These are phyloP conservation scores for Festucalex cinctus DNA, from an alignment of 2,113 vertebrate genomes.

Conservation along the genomic window DNA sequence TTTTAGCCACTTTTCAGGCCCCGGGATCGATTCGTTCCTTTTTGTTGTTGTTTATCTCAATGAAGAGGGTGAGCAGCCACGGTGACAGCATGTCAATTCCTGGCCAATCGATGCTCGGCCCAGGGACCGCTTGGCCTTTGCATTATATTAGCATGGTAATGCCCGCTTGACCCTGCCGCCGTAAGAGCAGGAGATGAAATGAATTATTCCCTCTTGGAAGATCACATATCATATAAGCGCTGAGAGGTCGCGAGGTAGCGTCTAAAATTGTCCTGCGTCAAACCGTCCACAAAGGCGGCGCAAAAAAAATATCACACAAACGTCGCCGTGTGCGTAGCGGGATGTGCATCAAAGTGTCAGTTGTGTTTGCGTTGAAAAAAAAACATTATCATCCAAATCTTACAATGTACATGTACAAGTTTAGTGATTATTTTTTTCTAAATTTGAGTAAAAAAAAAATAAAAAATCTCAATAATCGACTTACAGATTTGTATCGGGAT, in stretches of 20 bases:
- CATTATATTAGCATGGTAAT: slow-evolving; percentile 76
- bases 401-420: too few relatives aligned
- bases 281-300: background rate
- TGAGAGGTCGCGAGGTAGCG: background rate
- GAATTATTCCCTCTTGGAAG: slow-evolving; percentile 22
- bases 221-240: background rate
- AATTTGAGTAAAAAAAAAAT: too few relatives aligned
- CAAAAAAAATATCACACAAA: background rate
- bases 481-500: too few relatives aligned
- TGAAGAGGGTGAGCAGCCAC: slow-evolving; percentile 51
- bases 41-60: slow-evolving; percentile 70
- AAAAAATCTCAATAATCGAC: too few relatives aligned
- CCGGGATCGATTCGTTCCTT: slow-evolving; percentile 57
- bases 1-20: slow-evolving; percentile 39
- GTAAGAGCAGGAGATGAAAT: slow-evolving; percentile 38
- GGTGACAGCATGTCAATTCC: slow-evolving; percentile 74
- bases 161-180: slow-evolving; percentile 58
- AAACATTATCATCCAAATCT: too few relatives aligned
- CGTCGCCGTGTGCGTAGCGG: background rate
- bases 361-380: too few relatives aligned
- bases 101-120: slow-evolving; percentile 71
- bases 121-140: slow-evolving; percentile 66
- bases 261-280: background rate
- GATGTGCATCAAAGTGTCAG: too few relatives aligned
- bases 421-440: too few relatives aligned